phyloP scores from a whole-genome alignment of 2,888 invertebrate genomes.

The Acanthococcus lagerstroemiae region DNA sequence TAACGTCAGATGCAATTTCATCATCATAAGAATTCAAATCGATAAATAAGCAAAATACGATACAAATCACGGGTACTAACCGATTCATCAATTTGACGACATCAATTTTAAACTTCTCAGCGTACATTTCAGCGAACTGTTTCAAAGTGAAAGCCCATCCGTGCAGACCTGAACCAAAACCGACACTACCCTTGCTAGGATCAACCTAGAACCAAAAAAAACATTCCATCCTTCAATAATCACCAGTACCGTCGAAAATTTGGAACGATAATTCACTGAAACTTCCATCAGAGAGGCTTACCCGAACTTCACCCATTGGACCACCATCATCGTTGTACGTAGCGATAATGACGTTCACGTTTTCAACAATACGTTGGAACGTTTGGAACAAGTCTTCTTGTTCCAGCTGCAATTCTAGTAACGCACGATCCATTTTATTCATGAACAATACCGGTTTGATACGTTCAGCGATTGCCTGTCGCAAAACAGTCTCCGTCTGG shows the following conservation, averaged over 20 bases:
- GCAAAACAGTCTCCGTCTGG: slow-evolving; percentile 98
- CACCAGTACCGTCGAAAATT: neutral
- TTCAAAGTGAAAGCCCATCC: slow-evolving; percentile 99
- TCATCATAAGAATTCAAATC: slow-evolving; percentile 13
- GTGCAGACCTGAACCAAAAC: slow-evolving; percentile 98
- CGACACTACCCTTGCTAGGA: slow-evolving; percentile 96
- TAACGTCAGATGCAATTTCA: neutral
- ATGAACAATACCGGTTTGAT: slow-evolving; percentile 99
- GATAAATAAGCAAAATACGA: neutral
- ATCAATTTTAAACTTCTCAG: slow-evolving; percentile 97
- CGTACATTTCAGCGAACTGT: slow-evolving; percentile 98
- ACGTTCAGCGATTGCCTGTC: slow-evolving; percentile 99
- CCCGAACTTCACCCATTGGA: slow-evolving; percentile 98
- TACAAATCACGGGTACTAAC: slow-evolving; percentile 34
- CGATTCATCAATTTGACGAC: slow-evolving; percentile 93
- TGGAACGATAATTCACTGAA: neutral
- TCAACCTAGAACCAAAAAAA: slow-evolving; percentile 55
- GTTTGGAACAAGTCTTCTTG: slow-evolving; percentile 96
- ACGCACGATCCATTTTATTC: slow-evolving; percentile 99
- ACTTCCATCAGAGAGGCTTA: too few species aligned
- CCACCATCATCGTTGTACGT: slow-evolving; percentile 96
- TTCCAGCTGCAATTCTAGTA: slow-evolving; percentile 91
- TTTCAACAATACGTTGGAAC: slow-evolving; percentile 99
- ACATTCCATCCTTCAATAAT: neutral
- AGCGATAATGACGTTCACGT: slow-evolving; percentile 98